phyloP scores from a whole-genome alignment of 2,113 vertebrate genomes.

The Pomatorhinus ruficollis region DNA sequence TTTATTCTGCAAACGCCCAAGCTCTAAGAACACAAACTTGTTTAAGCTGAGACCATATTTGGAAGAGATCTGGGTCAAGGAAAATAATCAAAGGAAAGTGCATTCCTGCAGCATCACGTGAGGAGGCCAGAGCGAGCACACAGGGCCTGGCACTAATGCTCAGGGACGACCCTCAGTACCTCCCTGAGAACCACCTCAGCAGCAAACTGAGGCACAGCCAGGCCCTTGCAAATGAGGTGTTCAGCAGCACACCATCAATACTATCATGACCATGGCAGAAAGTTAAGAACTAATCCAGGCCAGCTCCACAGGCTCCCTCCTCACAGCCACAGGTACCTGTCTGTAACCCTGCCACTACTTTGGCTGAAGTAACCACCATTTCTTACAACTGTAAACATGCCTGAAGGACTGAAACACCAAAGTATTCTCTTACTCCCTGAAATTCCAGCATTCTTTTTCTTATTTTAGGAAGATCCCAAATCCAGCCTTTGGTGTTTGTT shows the following conservation, averaged over 20 bases:
- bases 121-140: neutral
- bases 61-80: constrained; percentile 66
- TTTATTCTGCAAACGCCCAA: constrained; percentile 41
- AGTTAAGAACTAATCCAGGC: neutral
- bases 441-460: neutral
- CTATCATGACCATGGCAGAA: accelerated
- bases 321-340: neutral
- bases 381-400: neutral
- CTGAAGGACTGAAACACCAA: neutral
- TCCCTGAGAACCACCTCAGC: neutral
- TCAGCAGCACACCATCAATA: accelerated
- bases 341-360: neutral
- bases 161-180: neutral
- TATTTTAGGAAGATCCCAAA: neutral
- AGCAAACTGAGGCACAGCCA: neutral
- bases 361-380: neutral
- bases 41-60: constrained; percentile 69
- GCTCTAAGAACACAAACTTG: constrained; percentile 62
- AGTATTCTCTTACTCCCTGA: neutral
- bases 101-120: constrained; percentile 62
- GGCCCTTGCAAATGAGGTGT: neutral
- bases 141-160: neutral
- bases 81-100: constrained; percentile 70
- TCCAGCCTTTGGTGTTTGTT: neutral
- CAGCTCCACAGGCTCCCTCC: neutral